Evolutionary conservation across 2,797 vertebrate species (phyloP), one percentile per base, ranked within the genome.

Genomic region (Acanthis flammea): DNA sequence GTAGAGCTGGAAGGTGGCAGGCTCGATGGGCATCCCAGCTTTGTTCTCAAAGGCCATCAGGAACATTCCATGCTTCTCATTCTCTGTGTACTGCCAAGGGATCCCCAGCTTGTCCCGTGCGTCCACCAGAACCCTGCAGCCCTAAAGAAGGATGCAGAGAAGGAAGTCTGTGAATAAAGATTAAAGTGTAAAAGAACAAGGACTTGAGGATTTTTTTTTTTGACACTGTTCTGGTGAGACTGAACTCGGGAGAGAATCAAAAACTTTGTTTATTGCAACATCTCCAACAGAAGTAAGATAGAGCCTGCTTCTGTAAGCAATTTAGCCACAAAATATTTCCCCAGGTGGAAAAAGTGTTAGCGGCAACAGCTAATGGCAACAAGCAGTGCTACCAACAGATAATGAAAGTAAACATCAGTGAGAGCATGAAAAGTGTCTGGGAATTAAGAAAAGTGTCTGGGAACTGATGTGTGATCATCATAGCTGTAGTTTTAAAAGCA

Each of bases 1-100:
- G 0, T 99, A 99, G 30, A 99, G 98, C 97, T 99, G 99, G 93
- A 99, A 99, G 91, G 99, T 98, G 65, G 98, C 97, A 9, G 99
- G 99, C 96, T 99, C 99, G n/a, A 99, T 98, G 6, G 98, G 97
- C 94, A 98, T 97, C 35, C 99, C 99, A 3, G 98, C 98, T 44
- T 98, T 98, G 85, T 98, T 99, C 95, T 99, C 99, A 74, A 99
- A 99, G 79, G 99, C 99, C 99, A 99, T 99, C 97, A 99, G 97
- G 97, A 99, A 99, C 99, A 99, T 99, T 25, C 99, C 99, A 11
- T 99, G 99, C 97, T 99, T 99, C 97, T 99, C 99, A 12, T 99
- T 99, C 95, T 99, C 99, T 0, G 98, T 98, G 97, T 98, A 98
- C 97, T 99, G 98, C 99, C 99, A 99, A 92, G 98, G 95, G 96